These are phyloP conservation scores for Porites rus DNA, from an alignment of 92 coral and sea anemone species.

Conservation along the genomic window DNA sequence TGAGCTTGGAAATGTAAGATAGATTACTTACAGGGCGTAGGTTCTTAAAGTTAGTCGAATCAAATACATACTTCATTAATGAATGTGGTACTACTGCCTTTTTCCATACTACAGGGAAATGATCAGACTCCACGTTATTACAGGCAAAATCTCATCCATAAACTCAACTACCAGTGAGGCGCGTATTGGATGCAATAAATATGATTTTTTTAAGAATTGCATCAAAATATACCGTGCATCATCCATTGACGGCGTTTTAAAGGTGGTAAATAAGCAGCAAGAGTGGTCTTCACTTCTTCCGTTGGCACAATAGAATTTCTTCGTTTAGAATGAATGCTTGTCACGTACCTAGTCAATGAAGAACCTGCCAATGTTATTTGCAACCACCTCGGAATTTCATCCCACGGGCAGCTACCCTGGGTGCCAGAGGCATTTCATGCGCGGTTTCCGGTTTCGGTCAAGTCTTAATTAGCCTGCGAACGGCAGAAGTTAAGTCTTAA, in stretches of 20 bases:
- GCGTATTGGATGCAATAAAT: not conserved
- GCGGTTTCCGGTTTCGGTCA: too few species aligned
- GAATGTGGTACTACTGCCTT: constrained; percentile 2
- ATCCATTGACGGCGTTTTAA: constrained; percentile 15
- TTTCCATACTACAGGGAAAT: constrained; percentile 16
- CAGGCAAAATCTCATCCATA: not conserved
- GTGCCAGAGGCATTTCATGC: too few species aligned
- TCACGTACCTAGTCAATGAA: too few species aligned
- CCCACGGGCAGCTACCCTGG: too few species aligned
- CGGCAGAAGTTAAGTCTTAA: too few species aligned
- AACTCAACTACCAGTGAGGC: not conserved
- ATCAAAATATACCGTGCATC: constrained; percentile 25
- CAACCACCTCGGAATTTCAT: too few species aligned
- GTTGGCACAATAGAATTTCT: too few species aligned
- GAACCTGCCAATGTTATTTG: too few species aligned
- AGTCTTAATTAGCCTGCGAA: too few species aligned
- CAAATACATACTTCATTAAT: constrained; percentile 10
- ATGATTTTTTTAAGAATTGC: not conserved
- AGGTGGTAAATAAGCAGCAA: constrained; percentile 2
- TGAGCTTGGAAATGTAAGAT: constrained; percentile 19
- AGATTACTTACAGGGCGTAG: constrained; percentile 19
- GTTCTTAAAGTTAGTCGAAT: not conserved
- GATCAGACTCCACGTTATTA: constrained; percentile 4
- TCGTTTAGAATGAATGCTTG: too few species aligned
- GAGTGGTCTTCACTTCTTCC: not conserved